Conservation (phyloP, 30 jellyfish, hydroid and myxozoan genomes). For the Chironex yamaguchii region DNA sequence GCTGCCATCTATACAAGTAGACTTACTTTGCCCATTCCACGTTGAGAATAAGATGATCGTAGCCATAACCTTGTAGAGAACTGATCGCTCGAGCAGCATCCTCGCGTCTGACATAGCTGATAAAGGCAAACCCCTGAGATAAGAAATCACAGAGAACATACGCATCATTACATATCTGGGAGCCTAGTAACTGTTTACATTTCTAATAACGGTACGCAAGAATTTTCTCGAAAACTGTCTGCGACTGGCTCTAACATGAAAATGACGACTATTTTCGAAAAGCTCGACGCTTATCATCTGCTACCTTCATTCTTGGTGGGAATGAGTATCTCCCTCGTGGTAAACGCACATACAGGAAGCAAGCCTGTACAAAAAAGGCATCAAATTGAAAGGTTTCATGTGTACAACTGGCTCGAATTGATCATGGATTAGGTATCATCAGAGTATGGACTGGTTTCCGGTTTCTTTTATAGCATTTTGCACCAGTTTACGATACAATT, state of each 20-base stretch:
- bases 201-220: not conserved
- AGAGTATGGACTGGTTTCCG: no score
- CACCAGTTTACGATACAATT: no score
- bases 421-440: no score
- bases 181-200: not conserved
- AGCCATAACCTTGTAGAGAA: slow-evolving; percentile 93
- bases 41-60: slow-evolving; percentile 89
- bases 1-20: no score
- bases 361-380: no score
- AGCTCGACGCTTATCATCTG: not conserved
- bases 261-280: not conserved
- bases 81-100: slow-evolving; percentile 96
- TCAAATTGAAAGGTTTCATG: no score
- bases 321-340: no score
- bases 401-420: no score
- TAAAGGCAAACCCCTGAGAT: slow-evolving; percentile 93
- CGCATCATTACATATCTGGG: not conserved
- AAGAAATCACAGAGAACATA: not conserved
- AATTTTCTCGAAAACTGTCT: not conserved
- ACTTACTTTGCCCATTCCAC: slow-evolving; percentile 99
- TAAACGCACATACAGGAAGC: no score
- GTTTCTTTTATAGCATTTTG: no score
- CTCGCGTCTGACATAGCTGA: slow-evolving; percentile 89
- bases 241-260: not conserved
- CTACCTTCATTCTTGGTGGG: no score